Evolutionary conservation across 2,797 vertebrate species (phyloP).

Genomic region (Ptychadena robeensis): DNA sequence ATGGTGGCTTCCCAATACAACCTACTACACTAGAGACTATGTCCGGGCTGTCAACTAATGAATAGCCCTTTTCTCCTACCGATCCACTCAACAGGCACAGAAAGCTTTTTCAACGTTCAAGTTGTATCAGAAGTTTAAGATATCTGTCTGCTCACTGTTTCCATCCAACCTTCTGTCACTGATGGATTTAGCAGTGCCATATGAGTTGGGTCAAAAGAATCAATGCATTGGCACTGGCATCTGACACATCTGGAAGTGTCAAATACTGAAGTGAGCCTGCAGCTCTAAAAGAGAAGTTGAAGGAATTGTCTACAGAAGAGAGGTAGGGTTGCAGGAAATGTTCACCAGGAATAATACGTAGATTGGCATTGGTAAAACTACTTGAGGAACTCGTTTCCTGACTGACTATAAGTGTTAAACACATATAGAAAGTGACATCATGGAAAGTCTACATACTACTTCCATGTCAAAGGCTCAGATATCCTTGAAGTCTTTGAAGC

Average conservation of each 20-base stretch:
- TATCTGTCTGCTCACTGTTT: too few relatives aligned
- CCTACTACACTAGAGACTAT: too few relatives aligned
- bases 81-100: too few relatives aligned
- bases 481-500: background rate
- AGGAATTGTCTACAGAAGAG: background rate
- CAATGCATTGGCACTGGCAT: background rate
- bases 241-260: background rate
- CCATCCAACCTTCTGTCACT: background rate
- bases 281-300: background rate
- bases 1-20: too few relatives aligned
- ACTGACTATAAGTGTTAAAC: background rate
- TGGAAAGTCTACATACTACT: background rate
- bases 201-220: background rate
- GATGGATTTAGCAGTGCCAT: background rate
- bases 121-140: too few relatives aligned
- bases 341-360: background rate
- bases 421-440: background rate
- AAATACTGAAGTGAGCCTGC: background rate
- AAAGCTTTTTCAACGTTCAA: too few relatives aligned
- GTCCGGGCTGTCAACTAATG: too few relatives aligned
- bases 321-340: background rate
- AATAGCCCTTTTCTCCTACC: too few relatives aligned
- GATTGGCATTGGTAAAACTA: background rate
- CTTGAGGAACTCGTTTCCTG: too few relatives aligned
- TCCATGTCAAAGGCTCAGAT: background rate